phyloP scores from a whole-genome alignment of 2,888 invertebrate genomes.

The Acronicta leporina region DNA sequence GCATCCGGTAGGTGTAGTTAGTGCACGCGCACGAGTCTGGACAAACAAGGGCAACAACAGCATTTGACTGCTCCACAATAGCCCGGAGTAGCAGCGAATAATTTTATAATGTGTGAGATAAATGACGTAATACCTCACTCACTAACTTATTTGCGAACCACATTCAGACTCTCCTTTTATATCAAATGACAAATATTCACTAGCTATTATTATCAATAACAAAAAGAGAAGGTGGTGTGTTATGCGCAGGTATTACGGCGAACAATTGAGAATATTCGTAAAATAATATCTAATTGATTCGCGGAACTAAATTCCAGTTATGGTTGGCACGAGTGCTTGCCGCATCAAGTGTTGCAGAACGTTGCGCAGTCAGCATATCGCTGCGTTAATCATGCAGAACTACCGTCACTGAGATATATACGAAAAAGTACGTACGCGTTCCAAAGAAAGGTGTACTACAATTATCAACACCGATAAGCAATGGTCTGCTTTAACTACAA shows the following conservation, averaged over 20 bases:
- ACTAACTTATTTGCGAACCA: background rate
- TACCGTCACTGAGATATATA: background rate
- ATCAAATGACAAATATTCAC: background rate
- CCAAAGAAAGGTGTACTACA: background rate
- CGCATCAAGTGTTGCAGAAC: slow-evolving; percentile 33
- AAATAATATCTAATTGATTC: slow-evolving; percentile 6
- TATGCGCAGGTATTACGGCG: no score
- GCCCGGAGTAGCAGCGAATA: no score
- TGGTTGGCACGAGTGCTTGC: slow-evolving; percentile 8
- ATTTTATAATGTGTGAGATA: background rate
- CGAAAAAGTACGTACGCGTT: background rate
- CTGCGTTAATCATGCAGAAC: slow-evolving; percentile 27
- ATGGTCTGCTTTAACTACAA: background rate
- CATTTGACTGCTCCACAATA: no score
- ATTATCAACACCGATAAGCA: background rate
- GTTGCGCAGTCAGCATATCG: slow-evolving; percentile 14
- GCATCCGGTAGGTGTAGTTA: no score
- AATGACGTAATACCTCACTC: slow-evolving; percentile 10
- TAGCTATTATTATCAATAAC: background rate
- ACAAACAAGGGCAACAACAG: no score
- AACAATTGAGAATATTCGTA: background rate
- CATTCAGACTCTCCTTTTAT: background rate
- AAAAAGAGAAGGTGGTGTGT: background rate
- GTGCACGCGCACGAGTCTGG: no score
- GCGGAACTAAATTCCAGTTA: slow-evolving; percentile 11